Evolutionary conservation across 2,113 vertebrate species (phyloP).

Genomic region (Python bivittatus): DNA sequence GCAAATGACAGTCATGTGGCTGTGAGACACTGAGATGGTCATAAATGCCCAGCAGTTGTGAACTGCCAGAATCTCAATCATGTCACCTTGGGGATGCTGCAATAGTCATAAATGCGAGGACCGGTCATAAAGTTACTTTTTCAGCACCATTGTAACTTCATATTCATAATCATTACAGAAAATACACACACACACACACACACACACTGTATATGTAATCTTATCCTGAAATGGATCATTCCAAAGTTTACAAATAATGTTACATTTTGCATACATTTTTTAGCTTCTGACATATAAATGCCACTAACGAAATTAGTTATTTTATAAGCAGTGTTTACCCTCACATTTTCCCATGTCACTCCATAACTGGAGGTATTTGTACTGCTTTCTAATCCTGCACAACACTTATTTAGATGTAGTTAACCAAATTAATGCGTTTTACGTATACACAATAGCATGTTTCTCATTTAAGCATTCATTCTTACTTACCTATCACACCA

Average conservation of each 20-base stretch:
- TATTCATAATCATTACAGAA: not conserved
- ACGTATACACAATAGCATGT: not conserved
- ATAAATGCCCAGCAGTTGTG: not conserved
- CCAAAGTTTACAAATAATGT: no score
- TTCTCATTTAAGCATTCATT: not conserved
- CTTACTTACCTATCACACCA: not conserved
- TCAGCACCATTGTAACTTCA: not conserved
- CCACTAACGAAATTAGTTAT: no score
- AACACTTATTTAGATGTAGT: not conserved
- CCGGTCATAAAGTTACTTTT: not conserved
- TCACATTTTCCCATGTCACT: no score
- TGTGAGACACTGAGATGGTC: not conserved
- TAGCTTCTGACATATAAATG: no score
- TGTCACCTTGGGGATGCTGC: not conserved
- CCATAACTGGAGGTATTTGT: no score
- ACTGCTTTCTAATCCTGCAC: no score
- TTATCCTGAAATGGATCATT: no score
- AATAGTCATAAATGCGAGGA: not conserved
- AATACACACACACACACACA: no score
- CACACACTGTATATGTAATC: no score
- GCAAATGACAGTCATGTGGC: not conserved
- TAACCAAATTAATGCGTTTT: not conserved
- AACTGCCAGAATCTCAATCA: not conserved
- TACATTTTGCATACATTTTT: no score
- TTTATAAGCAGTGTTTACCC: no score